phyloP scores from a whole-genome alignment of 2,888 invertebrate genomes.

The Cephonodes hylas region DNA sequence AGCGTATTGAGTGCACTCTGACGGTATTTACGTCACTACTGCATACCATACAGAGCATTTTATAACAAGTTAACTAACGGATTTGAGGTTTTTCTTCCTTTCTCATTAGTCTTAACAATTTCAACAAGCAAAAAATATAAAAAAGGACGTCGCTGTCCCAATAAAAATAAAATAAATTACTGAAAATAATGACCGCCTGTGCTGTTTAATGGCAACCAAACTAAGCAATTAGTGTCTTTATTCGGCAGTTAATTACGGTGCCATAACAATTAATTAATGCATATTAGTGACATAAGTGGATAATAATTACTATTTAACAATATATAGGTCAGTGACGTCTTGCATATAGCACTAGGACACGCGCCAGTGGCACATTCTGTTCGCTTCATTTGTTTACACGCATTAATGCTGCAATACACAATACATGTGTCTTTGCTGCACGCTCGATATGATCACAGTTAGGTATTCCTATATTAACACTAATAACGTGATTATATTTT shows the following conservation, averaged over 20 bases:
- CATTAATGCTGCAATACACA: constrained; percentile 53
- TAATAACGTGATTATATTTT: not conserved
- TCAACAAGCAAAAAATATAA: no score
- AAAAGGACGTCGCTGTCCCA: no score
- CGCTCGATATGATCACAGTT: not conserved
- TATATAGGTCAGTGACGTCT: not conserved
- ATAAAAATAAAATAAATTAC: not conserved
- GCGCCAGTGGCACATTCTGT: constrained; percentile 29
- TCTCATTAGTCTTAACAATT: no score
- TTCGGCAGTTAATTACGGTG: not conserved
- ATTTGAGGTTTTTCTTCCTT: no score
- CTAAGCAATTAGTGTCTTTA: not conserved
- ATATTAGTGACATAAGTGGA: not conserved
- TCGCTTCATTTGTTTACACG: constrained; percentile 48
- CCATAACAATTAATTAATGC: not conserved
- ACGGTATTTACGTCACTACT: no score
- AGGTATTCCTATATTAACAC: not conserved
- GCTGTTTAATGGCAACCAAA: not conserved
- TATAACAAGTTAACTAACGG: no score
- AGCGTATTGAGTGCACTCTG: no score
- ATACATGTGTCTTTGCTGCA: not conserved
- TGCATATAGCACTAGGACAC: constrained; percentile 23
- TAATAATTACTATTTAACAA: not conserved
- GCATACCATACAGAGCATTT: no score
- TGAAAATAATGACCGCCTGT: not conserved